Evolutionary conservation across 2,888 invertebrate genomes (phyloP), one percentile per base, ranked within the genome.

Genomic region (Cheilosia vernalis): DNA sequence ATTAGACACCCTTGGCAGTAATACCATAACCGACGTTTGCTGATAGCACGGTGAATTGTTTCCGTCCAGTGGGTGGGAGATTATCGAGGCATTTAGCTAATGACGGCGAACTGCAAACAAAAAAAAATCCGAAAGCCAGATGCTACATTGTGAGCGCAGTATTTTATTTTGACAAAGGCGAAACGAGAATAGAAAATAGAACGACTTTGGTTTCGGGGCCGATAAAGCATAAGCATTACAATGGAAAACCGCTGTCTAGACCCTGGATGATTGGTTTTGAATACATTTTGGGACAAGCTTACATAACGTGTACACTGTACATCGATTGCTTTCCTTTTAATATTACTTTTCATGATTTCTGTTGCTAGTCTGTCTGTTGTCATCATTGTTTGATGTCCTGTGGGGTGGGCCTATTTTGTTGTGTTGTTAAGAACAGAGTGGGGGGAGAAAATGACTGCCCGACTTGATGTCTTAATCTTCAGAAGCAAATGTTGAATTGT

Each of bases 211-310:
- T 53, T 40, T 37, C 15, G 21, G 33, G 4, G 44, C 9, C 37
- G 13, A 70, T 17, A 27, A 58, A 47, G 5, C 1, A 21, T 47
- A 58, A 47, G 5, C 1, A 21, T 47, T 33, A 60, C 37, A 47
- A 72, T 61, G 24, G 27, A 21, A 67, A 53, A 42, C 17, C 66
- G 42, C 53, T 67, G 66, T 67, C 66, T 67, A 67, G 53, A 67
- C 66, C 42, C 55, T 19, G 27, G 30, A 30, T 42, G 66, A 55
- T 67, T 67, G 42, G 27, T 27, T 55, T 67, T 67, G 66, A 67
- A 67, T 53, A 42, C 17, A 55, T 42, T 66, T 24, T 15, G 60
- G 27, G 10, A 30, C 3, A 6, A 61, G 44, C 44, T 47, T 30
- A 30, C 30, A 30, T 15, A 33, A 44, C 13, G 47, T 4, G 7